Base-by-base conservation (phyloP, 2,888 invertebrate species). In the Lasioglossum villosulum region DNA sequence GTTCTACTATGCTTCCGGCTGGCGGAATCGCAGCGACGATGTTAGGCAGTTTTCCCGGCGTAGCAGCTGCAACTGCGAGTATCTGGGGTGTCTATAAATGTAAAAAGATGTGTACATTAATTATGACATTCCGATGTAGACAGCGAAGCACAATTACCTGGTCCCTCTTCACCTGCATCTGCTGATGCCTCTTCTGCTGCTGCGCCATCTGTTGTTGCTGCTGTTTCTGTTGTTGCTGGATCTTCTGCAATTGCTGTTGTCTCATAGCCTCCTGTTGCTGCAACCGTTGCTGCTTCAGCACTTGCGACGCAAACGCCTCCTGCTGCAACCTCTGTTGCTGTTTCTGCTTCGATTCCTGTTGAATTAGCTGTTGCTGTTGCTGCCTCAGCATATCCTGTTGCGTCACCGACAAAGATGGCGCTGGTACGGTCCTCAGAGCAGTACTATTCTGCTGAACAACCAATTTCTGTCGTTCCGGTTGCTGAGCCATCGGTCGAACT, bases 401-500 rank as follows among this genome's bases (percentile, higher is more conserved):
- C 56, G 92, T 84, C 45, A 83, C 30, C 10, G 90, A 83, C 14
- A 91, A 72, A 3, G 84, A 75, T 2, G 88, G 85, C 3, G 93
- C 90, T 4, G 91, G 88, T 0, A 93, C 88, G 0, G 92, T 93
- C 37, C 91, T 93, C 42, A 93, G 84, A 56, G 88, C 92, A 4
- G 94, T 94, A 37, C 92, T 91, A 80, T 95, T 95, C 30, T 94
- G 94, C 77, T 95, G 95, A 1, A 95, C 94, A 0, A 94, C 91
- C 48, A 94, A 87, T 80, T 92, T 92, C 82, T 95, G 94, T 34
- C 92, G 93, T 86, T 95, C 97, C 52, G 97, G 97, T 75, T 98
- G 97, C 88, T 98, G 96, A 0, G 97, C 97, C 94, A 96, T 97
- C 4, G 95, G 95, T 19, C 95, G 91, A 6, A 90, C 84, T 8